These are phyloP conservation scores for Sphenodon punctatus DNA, from an alignment of 2,797 vertebrate species.

Conservation along the genomic window DNA sequence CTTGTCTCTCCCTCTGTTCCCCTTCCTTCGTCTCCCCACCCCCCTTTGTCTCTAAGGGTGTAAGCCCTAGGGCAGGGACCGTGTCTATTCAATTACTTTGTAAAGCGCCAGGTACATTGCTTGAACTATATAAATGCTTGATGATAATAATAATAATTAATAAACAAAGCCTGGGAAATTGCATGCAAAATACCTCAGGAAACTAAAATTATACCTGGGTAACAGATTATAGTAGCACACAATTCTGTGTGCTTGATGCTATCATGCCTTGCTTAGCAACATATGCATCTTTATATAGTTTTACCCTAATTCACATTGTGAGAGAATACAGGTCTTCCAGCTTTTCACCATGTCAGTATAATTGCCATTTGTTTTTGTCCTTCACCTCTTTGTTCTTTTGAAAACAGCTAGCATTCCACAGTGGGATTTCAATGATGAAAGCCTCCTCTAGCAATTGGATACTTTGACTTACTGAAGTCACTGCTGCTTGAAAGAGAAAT, in stretches of 20 bases:
- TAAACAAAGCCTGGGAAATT: neutral
- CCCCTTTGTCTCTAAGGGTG: no score
- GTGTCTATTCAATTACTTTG: no score
- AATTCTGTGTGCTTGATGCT: neutral
- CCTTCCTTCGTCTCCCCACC: no score
- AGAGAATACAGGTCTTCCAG: constrained; percentile 5
- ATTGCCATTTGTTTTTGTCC: constrained; percentile 54
- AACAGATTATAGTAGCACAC: neutral
- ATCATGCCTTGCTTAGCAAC: constrained; percentile 27
- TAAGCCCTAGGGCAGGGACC: no score
- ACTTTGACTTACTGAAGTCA: constrained; percentile 46
- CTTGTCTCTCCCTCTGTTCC: no score
- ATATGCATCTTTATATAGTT: constrained; percentile 24
- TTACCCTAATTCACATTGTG: constrained; percentile 30
- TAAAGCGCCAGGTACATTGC: no score
- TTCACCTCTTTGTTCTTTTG: constrained; percentile 43
- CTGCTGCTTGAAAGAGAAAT: constrained; percentile 53
- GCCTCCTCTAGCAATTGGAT: constrained; percentile 46
- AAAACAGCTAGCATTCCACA: constrained; percentile 41
- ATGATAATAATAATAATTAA: no score
- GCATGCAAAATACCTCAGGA: no score
- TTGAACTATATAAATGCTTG: no score
- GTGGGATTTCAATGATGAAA: constrained; percentile 48
- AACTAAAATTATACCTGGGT: no score
- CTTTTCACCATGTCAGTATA: constrained; percentile 38